Percentiles rank a stretch among this genome's conserved stretches.
These are phyloP conservation scores for Netelia inedita DNA, from an alignment of 2,888 invertebrate genomes.

Conservation along the genomic window DNA sequence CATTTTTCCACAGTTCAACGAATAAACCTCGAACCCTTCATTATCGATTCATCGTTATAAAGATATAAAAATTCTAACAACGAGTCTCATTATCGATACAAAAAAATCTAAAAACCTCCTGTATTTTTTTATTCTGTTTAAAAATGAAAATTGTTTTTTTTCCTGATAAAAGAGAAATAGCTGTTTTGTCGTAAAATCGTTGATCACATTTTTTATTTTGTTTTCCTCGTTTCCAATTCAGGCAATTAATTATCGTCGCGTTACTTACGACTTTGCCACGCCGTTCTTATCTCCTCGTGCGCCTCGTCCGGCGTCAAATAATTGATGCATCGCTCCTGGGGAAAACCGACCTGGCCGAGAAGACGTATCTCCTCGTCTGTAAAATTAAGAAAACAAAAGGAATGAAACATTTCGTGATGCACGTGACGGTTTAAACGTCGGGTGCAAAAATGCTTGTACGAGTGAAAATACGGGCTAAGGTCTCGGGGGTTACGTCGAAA, in stretches of 20 bases:
- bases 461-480: not conserved
- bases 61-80: too few species aligned
- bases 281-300: conserved; percentile 90
- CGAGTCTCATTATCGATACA: too few species aligned
- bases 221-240: conserved; percentile 78
- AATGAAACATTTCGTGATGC: conserved; percentile 5
- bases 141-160: not conserved
- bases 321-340: conserved; percentile 91
- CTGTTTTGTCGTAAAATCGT: not conserved
- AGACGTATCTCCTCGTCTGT: conserved; percentile 91
- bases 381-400: conserved; percentile 74
- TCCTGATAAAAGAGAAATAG: not conserved
- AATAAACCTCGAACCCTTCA: too few species aligned
- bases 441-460: not conserved
- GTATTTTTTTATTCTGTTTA: not conserved
- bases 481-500: conserved; percentile 53
- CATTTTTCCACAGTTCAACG: not conserved
- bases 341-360: conserved; percentile 89
- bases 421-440: not conserved
- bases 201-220: conserved; percentile 82
- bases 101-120: not conserved
- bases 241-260: not conserved
- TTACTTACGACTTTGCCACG: conserved; percentile 88
- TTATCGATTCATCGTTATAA: too few species aligned
- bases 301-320: conserved; percentile 90